Percentiles rank a stretch among this genome's conserved stretches.
Conservation (phyloP, 2,113 vertebrate genomes). For the Urocitellus parryii region DNA sequence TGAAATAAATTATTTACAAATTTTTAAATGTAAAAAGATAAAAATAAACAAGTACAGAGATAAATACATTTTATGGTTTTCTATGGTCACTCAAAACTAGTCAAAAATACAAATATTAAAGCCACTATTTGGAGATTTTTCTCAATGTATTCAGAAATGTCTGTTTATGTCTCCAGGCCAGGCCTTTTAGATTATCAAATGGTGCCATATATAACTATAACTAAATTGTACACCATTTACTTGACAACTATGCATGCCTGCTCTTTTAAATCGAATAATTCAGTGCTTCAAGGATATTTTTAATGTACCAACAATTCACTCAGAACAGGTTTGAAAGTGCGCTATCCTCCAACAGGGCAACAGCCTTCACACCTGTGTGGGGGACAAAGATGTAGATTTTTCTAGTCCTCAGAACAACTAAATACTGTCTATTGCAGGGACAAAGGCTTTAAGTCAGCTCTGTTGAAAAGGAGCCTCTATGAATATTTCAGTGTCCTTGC, state of each 20-base stretch:
- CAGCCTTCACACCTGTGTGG: slow-evolving; percentile 64
- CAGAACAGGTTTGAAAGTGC: slow-evolving; percentile 4
- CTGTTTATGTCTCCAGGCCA: slow-evolving; percentile 10
- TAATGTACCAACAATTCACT: slow-evolving; percentile 26
- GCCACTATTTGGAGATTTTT: background rate
- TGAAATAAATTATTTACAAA: slow-evolving; percentile 28
- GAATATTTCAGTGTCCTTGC: slow-evolving; percentile 70
- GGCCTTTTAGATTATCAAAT: slow-evolving; percentile 46
- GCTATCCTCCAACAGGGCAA: slow-evolving; percentile 43
- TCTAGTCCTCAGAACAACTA: background rate
- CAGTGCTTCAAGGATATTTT: slow-evolving; percentile 63
- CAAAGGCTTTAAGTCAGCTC: slow-evolving; percentile 24
- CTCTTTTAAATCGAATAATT: slow-evolving; percentile 66
- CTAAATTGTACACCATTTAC: slow-evolving; percentile 55
- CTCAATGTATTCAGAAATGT: slow-evolving; percentile 46
- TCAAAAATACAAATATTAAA: slow-evolving; percentile 41
- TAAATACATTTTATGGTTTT: background rate
- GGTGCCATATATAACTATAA: slow-evolving; percentile 30
- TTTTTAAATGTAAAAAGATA: background rate
- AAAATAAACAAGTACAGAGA: background rate
- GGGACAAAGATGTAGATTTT: slow-evolving; percentile 57
- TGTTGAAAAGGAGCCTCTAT: slow-evolving; percentile 66
- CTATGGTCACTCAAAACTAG: background rate
- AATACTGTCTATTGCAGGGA: slow-evolving; percentile 41
- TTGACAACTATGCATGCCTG: slow-evolving; percentile 15